A percentile compares a stretch with the other conserved stretches of the same genome.
phyloP scores from a whole-genome alignment of 2,113 vertebrate species.

The Podarcis muralis region DNA sequence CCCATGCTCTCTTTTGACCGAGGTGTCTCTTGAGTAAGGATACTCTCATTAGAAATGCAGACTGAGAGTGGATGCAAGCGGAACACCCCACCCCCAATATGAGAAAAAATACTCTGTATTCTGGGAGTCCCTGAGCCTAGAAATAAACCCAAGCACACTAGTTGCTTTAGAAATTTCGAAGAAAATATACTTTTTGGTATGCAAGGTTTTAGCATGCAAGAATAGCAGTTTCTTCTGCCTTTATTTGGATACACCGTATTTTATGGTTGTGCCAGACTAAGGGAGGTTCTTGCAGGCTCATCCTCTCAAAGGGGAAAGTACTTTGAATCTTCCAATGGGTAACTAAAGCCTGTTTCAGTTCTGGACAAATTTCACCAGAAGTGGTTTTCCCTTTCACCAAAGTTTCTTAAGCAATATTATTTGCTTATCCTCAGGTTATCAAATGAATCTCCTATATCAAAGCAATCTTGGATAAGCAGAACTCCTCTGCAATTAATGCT shows the following conservation, averaged over 20 bases:
- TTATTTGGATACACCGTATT: background rate
- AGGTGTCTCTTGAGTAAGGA: conserved; percentile 14
- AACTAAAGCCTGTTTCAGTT: background rate
- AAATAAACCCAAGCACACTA: background rate
- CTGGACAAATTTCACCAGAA: no score
- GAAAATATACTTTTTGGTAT: background rate
- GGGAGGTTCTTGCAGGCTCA: background rate
- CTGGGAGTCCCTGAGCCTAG: background rate
- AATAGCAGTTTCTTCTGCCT: background rate
- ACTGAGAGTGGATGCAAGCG: background rate
- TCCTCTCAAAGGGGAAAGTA: background rate
- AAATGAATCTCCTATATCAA: background rate
- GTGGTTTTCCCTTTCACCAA: no score
- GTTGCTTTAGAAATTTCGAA: background rate
- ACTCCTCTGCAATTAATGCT: background rate
- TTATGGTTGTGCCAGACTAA: background rate
- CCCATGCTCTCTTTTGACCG: conserved; percentile 12
- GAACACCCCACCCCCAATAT: background rate
- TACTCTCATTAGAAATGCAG: background rate
- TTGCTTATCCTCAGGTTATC: background rate
- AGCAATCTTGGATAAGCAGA: background rate
- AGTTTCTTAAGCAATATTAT: no score
- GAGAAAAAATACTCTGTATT: conserved; percentile 1
- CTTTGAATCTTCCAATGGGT: background rate
- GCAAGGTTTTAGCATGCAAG: background rate